Conservation (phyloP, 2,113 vertebrate genomes). For the Numida meleagris region DNA sequence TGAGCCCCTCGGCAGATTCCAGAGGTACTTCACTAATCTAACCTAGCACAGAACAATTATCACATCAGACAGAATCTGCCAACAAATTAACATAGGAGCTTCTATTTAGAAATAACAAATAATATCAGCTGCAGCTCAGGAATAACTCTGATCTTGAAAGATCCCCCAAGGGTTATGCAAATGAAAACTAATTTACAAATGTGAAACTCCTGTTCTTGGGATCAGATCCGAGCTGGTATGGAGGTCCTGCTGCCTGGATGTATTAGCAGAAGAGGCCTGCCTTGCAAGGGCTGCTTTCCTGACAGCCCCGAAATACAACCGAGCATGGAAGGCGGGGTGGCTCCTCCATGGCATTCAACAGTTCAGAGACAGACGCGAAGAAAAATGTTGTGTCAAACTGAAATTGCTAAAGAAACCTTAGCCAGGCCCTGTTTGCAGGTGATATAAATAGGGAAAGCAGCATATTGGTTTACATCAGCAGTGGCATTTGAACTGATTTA, state of each 20-base stretch:
- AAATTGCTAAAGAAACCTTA: slow-evolving; percentile 73
- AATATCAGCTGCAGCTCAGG: slow-evolving; percentile 42
- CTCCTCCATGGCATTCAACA: slow-evolving; percentile 58
- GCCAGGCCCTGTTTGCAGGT: slow-evolving; percentile 70
- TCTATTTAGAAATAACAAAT: slow-evolving; percentile 53
- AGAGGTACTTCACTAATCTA: background rate
- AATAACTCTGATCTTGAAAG: background rate
- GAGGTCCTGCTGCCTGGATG: background rate
- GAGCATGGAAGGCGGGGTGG: slow-evolving; percentile 15
- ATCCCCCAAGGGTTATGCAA: slow-evolving; percentile 25
- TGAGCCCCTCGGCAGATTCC: background rate
- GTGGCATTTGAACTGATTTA: slow-evolving; percentile 74
- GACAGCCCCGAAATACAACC: slow-evolving; percentile 39
- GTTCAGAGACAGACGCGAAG: slow-evolving; percentile 71
- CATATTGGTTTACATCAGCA: slow-evolving; percentile 74
- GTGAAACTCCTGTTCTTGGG: background rate
- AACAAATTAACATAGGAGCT: slow-evolving; percentile 44
- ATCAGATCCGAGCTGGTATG: background rate
- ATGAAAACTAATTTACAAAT: slow-evolving; percentile 31
- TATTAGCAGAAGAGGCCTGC: slow-evolving; percentile 10
- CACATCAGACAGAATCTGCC: slow-evolving; percentile 29
- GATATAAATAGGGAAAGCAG: slow-evolving; percentile 73
- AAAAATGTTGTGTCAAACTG: slow-evolving; percentile 73
- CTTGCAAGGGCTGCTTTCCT: slow-evolving; percentile 47
- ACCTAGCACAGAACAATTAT: slow-evolving; percentile 24